phyloP scores from a whole-genome alignment of 2,888 invertebrate species.

The Lingula anatina region DNA sequence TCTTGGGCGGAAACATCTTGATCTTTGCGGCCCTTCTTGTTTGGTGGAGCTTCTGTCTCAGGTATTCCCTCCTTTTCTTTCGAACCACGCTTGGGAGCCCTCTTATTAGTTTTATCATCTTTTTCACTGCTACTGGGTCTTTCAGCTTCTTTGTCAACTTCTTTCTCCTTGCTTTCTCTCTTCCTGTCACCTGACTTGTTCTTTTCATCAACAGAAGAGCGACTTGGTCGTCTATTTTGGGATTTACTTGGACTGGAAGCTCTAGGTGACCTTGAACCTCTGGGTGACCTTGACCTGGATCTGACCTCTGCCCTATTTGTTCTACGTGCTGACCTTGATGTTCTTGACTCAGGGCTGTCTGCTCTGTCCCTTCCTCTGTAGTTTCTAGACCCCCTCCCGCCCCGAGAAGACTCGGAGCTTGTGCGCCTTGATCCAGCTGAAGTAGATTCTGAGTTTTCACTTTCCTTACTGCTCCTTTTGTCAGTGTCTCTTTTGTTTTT shows the following conservation, averaged over 20 bases:
- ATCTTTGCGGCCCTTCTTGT: conserved; percentile 58
- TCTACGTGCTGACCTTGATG: no score
- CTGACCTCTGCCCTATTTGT: conserved; percentile 4
- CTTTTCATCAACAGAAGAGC: neutral
- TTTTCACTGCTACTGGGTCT: neutral
- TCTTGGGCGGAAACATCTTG: no score
- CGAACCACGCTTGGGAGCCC: neutral
- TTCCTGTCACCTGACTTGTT: conserved; percentile 1
- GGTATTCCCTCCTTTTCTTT: conserved; percentile 43
- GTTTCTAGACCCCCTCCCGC: no score
- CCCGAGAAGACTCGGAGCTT: no score
- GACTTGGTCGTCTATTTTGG: neutral
- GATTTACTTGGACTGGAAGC: neutral
- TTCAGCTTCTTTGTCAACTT: neutral
- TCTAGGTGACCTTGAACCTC: conserved; percentile 15
- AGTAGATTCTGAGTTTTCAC: conserved; percentile 2
- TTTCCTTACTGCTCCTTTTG: neutral
- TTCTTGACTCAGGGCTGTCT: neutral
- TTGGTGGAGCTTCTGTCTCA: conserved; percentile 54
- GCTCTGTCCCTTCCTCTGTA: neutral
- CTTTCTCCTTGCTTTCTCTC: neutral
- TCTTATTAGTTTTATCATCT: neutral
- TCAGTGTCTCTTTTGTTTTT: neutral
- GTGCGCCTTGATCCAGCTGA: conserved; percentile 1
- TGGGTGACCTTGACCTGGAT: conserved; percentile 8